These are phyloP conservation scores for Ceratosolen solmsi DNA, from an alignment of 1,140 invertebrate genomes.

Conservation along the genomic window DNA sequence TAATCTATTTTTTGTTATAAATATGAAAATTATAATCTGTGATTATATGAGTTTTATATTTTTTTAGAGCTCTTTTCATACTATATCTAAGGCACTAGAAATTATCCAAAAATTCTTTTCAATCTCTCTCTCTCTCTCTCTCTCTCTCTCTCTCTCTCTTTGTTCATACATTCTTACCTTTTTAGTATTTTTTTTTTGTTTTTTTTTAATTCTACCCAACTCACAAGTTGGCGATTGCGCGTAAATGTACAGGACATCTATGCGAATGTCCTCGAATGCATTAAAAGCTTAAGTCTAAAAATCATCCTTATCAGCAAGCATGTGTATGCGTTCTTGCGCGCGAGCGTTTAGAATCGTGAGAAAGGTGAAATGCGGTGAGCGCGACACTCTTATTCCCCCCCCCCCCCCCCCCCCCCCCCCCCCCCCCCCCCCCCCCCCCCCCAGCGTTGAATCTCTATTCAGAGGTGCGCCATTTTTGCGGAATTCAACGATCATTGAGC, in stretches of 20 bases:
- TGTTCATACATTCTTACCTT: background rate
- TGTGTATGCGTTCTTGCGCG: background rate
- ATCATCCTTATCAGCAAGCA: background rate
- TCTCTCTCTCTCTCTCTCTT: background rate
- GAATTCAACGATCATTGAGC: background rate
- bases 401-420: too few species aligned
- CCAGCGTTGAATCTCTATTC: constrained; percentile 15
- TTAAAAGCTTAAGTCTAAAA: background rate
- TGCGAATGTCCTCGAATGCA: background rate
- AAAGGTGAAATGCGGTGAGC: constrained; percentile 1
- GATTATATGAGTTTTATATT: too few species aligned
- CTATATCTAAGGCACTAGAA: too few species aligned
- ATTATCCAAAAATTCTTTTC: too few species aligned
- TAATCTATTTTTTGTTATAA: too few species aligned
- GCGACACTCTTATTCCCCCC: background rate
- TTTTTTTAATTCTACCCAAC: background rate
- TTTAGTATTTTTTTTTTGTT: too few species aligned
- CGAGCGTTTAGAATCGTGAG: constrained; percentile 8
- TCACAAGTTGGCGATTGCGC: background rate
- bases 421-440: too few species aligned
- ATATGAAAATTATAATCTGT: too few species aligned
- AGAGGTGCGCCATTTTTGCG: background rate
- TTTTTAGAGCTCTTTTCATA: too few species aligned
- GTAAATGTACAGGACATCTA: background rate
- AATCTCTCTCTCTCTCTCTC: background rate